Evolutionary conservation across 2,113 vertebrate species (phyloP).

Genomic region (Neogale vison): DNA sequence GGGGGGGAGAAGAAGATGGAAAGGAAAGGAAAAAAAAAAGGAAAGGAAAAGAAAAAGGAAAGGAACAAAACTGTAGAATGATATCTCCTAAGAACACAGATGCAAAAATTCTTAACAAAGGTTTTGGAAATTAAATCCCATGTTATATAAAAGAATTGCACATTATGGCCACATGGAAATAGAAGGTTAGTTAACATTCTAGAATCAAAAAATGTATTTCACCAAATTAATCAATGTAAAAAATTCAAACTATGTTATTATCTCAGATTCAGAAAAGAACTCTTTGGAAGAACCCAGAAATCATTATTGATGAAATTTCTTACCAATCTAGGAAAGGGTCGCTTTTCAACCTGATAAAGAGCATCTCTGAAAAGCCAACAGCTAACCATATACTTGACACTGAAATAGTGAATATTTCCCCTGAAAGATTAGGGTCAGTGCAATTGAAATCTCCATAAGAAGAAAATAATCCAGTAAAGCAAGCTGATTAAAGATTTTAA

Average conservation of each 20-base stretch:
- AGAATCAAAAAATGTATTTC: neutral
- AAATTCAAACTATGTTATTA: neutral
- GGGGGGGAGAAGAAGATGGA: too few relatives aligned
- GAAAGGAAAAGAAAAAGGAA: too few relatives aligned
- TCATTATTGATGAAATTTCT: neutral
- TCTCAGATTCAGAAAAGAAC: neutral
- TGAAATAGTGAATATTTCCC: neutral
- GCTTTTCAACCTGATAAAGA: neutral
- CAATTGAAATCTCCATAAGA: neutral
- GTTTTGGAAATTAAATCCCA: neutral
- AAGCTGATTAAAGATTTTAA: neutral
- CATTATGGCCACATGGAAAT: neutral
- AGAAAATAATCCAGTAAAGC: neutral
- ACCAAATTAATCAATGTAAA: neutral
- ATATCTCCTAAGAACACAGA: neutral
- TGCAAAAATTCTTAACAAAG: neutral
- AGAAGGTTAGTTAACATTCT: neutral
- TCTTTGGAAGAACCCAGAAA: neutral
- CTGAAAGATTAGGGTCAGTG: neutral
- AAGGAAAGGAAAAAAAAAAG: too few relatives aligned
- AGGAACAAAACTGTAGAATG: neutral
- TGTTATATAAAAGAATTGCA: neutral
- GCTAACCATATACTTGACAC: neutral
- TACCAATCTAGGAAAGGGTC: neutral
- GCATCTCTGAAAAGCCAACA: neutral